Base-by-base conservation (phyloP, 1,140 invertebrate genomes). In the Trigoniulus corallinus region DNA sequence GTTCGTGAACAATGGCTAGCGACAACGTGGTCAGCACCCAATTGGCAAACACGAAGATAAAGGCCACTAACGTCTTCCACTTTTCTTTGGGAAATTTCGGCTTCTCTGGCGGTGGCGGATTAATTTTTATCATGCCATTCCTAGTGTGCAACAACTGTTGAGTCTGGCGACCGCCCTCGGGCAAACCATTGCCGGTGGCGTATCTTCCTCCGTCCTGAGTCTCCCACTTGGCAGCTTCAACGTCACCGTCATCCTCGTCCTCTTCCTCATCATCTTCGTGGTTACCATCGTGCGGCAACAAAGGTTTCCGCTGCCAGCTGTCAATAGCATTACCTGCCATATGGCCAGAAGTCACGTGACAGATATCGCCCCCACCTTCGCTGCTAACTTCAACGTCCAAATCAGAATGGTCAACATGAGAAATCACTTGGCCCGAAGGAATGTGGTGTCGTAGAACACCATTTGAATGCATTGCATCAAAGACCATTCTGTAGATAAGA, bases 1-100 rank as follows among this genome's bases (percentile, higher is more conserved):
- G 73, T 64, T 91, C 84, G 67, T 92, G 86, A 44, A 86, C 80
- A 58, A 88, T 65, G 41, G 85, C 81, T 55, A 92, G 72, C 2
- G 84, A 84, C 52, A 62, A 56, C 22, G 67, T 61, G 44, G 66
- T 75, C 63, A 56, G 57, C 4, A 66, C 57, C 59, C 65, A 60
- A 60, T 67, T 52, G 62, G 67, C 41, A 66, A 65, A 43, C 58
- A 70, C 50, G 65, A 72, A 57, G 62, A 71, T 51, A 52, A 67
- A 64, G 3, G 66, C 65, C 54, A 79, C 57, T 55, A 79, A 66
- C 15, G 79, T 80, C 74, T 81, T 81, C 68, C 74, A 78, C 59
- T 78, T 76, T 64, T 81, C 79, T 62, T 80, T 77, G 3, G 78
- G 78, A 63, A 75, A 80, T 55, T 74, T 64, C 1, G 75, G 74